Conservation (phyloP, 1,140 invertebrate genomes). For the Laupala kohalensis region DNA sequence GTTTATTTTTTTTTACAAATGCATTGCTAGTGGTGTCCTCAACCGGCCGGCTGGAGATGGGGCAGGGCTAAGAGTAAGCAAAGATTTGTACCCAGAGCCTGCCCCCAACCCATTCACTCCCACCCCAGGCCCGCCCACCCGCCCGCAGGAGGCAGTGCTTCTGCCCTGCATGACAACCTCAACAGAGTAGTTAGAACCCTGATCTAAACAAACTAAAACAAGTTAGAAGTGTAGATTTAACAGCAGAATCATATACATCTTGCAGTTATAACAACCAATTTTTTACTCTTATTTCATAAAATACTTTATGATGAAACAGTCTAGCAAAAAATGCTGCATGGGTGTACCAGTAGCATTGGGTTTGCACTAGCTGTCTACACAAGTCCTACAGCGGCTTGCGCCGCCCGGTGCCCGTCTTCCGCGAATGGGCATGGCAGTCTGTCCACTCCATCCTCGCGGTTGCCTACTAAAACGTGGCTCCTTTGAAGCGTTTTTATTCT, state of each 20-base stretch:
- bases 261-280: constrained; percentile 19
- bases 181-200: constrained; percentile 17
- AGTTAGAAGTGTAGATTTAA: constrained; percentile 20
- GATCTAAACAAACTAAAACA: constrained; percentile 18
- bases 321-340: constrained; percentile 16
- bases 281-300: constrained; percentile 15
- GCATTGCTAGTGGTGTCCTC: constrained; percentile 3
- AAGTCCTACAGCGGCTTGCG: constrained; percentile 1
- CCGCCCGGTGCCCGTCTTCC: constrained; percentile 2
- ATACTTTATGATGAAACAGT: constrained; percentile 17
- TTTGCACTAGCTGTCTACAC: constrained; percentile 17
- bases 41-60: neutral
- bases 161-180: constrained; percentile 10
- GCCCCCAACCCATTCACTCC: neutral
- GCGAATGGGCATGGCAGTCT: constrained; percentile 8
- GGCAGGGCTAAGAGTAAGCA: constrained; percentile 1
- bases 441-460: constrained; percentile 16
- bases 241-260: constrained; percentile 20
- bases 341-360: constrained; percentile 16
- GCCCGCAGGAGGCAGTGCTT: neutral
- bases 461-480: constrained; percentile 20
- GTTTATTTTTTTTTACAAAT: constrained; percentile 2
- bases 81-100: neutral
- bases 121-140: constrained; percentile 1
- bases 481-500: neutral